Percentiles rank a stretch among this genome's conserved stretches.
phyloP scores from a whole-genome alignment of 2,113 vertebrate species.

The Nanorana parkeri region DNA sequence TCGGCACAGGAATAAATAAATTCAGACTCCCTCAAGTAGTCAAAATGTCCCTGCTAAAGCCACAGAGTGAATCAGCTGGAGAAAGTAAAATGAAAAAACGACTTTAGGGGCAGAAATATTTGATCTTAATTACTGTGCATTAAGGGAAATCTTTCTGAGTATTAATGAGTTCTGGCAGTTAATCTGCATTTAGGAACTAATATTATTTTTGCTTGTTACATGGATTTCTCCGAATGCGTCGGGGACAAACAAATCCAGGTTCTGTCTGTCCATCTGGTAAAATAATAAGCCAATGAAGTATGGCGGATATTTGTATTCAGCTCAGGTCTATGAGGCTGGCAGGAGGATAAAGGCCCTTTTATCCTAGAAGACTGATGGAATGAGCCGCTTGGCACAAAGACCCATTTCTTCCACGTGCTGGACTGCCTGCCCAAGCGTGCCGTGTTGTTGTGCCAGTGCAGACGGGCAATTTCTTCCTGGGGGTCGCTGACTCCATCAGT shows the following conservation, averaged over 20 bases:
- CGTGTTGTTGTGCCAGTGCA: conserved; percentile 40
- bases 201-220: too few species aligned
- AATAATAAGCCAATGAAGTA: background rate
- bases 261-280: conserved; percentile 35
- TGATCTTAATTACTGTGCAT: too few species aligned
- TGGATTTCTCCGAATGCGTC: too few species aligned
- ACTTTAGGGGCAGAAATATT: too few species aligned
- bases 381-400: conserved; percentile 27
- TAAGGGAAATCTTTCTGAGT: too few species aligned
- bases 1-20: too few species aligned
- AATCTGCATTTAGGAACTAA: too few species aligned
- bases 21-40: too few species aligned
- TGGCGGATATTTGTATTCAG: background rate
- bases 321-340: conserved; percentile 12
- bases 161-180: too few species aligned
- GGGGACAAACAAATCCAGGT: background rate
- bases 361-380: conserved; percentile 33
- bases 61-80: too few species aligned
- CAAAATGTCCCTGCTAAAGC: too few species aligned
- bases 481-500: conserved; percentile 31
- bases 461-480: conserved; percentile 14
- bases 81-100: too few species aligned
- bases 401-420: conserved; percentile 14
- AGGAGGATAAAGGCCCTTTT: conserved; percentile 41
- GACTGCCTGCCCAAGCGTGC: background rate